Evolutionary conservation across 1,140 invertebrate species (phyloP).

Genomic region (Cepaea nemoralis): DNA sequence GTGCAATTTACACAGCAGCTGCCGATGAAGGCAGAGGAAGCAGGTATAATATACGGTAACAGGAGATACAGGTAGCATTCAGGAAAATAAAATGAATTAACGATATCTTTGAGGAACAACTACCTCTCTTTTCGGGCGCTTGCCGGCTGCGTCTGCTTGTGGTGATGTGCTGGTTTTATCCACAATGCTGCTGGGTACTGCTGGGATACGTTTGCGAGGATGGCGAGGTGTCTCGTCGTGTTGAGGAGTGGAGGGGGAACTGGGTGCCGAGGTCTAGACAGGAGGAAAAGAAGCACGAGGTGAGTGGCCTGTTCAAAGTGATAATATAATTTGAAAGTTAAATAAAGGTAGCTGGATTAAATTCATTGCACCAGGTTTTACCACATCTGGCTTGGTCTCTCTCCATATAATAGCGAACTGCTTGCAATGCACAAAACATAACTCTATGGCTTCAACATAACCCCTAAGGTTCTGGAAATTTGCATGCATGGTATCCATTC

Average conservation of each 20-base stretch:
- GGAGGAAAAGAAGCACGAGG: background rate
- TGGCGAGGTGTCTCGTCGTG: constrained; percentile 1
- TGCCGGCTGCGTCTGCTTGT: constrained; percentile 25
- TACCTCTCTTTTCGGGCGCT: constrained; percentile 66
- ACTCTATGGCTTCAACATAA: too few relatives aligned
- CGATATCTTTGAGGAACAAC: constrained; percentile 62
- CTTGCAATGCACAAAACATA: too few relatives aligned
- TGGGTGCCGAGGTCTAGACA: constrained; percentile 16
- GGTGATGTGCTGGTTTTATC: background rate
- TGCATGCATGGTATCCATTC: too few relatives aligned
- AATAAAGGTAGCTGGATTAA: too few relatives aligned
- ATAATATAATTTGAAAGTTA: too few relatives aligned
- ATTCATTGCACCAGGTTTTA: too few relatives aligned
- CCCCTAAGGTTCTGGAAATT: too few relatives aligned
- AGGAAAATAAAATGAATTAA: background rate
- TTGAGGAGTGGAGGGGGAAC: constrained; percentile 3
- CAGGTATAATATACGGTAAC: background rate
- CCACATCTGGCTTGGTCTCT: too few relatives aligned
- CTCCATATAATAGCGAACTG: too few relatives aligned
- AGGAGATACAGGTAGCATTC: background rate
- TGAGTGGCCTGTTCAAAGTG: too few relatives aligned
- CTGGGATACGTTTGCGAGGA: constrained; percentile 6
- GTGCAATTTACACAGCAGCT: background rate
- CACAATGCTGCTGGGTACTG: constrained; percentile 10
- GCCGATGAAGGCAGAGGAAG: background rate